A percentile compares a stretch with the other conserved stretches of the same genome.
Evolutionary conservation across 2,888 invertebrate species (phyloP).

Genomic region (Geophilus truncorum): DNA sequence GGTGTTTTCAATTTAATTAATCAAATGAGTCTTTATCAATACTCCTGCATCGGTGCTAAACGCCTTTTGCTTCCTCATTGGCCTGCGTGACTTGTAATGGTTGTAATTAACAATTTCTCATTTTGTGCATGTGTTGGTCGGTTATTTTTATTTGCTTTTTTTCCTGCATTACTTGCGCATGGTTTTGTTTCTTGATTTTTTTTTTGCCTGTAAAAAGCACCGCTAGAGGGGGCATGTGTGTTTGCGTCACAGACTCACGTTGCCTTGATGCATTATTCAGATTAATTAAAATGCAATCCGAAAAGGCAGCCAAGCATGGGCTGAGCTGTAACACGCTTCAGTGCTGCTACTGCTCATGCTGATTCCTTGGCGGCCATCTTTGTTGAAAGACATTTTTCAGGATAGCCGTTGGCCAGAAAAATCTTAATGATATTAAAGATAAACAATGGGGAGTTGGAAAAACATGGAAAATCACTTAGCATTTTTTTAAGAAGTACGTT

Average conservation of each 20-base stretch:
- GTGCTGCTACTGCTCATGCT: not conserved
- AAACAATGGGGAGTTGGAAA: conserved; percentile 15
- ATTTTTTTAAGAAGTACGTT: not conserved
- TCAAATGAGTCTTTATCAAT: not conserved
- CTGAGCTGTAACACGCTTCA: conserved; percentile 20
- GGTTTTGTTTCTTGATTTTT: no score
- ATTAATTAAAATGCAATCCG: conserved; percentile 24
- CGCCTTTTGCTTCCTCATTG: not conserved
- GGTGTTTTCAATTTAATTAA: conserved; percentile 9
- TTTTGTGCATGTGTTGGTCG: not conserved
- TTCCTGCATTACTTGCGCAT: no score
- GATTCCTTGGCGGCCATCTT: conserved; percentile 14
- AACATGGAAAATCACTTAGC: conserved; percentile 22
- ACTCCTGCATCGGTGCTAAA: not conserved
- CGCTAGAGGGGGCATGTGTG: not conserved
- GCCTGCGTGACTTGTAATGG: not conserved
- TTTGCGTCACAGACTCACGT: not conserved
- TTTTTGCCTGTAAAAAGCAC: not conserved
- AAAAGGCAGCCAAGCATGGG: not conserved
- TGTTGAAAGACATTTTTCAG: conserved; percentile 4
- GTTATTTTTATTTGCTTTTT: not conserved
- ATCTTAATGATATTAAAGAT: conserved; percentile 27
- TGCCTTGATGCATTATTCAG: conserved; percentile 20
- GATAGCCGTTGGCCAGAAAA: not conserved
- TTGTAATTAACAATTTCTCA: not conserved